Evolutionary conservation across 2,797 vertebrate genomes (phyloP).

Genomic region (Sebastes hopkinsi): DNA sequence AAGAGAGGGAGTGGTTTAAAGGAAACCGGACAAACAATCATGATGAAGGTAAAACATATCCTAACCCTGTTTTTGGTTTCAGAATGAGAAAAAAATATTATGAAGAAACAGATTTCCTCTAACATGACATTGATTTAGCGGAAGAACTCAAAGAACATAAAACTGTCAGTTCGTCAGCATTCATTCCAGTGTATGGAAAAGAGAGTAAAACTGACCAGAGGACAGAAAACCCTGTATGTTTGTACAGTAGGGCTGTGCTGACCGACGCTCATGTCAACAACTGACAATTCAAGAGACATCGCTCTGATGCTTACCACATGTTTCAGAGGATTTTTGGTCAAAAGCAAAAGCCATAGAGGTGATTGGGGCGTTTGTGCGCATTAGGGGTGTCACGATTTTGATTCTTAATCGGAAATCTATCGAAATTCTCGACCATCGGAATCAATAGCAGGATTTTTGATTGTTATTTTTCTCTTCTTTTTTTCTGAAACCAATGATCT

Average conservation of each 20-base stretch:
- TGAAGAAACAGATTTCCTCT: background rate
- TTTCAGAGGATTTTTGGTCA: background rate
- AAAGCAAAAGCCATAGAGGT: background rate
- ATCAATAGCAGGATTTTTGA: background rate
- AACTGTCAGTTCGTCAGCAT: background rate
- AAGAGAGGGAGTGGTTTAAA: background rate
- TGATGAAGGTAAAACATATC: background rate
- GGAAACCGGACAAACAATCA: background rate
- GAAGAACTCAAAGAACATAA: background rate
- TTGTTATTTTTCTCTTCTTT: no score
- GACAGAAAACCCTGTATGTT: background rate
- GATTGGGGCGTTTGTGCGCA: no score
- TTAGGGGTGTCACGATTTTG: background rate
- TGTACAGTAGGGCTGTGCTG: background rate
- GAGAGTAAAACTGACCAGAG: background rate
- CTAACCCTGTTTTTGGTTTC: background rate
- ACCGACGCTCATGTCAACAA: background rate
- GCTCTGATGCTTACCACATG: background rate
- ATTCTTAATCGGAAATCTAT: background rate
- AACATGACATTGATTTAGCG: background rate
- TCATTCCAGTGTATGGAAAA: background rate
- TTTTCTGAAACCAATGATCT: background rate
- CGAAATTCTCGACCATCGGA: background rate
- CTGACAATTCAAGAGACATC: background rate
- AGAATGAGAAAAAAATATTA: background rate